phyloP scores from a whole-genome alignment of 2,888 invertebrate genomes.

The Rhabditophanes sp. region DNA sequence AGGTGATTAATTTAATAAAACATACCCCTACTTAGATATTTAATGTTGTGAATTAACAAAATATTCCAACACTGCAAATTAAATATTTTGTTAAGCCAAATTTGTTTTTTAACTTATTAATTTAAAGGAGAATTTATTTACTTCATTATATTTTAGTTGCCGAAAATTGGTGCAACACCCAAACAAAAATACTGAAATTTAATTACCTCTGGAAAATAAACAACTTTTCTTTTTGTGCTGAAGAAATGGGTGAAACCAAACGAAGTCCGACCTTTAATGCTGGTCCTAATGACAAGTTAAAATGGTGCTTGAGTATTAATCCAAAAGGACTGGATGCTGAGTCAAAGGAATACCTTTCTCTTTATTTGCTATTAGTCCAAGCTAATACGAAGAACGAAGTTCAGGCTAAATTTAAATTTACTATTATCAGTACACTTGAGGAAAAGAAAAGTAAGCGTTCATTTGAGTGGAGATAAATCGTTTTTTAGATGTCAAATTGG shows the following conservation, averaged over 20 bases:
- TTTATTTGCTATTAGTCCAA: constrained; percentile 93
- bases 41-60: too few species aligned
- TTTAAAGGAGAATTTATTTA: too few species aligned
- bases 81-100: too few species aligned
- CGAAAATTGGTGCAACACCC: too few species aligned
- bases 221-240: constrained; percentile 99
- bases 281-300: constrained; percentile 97
- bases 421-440: constrained; percentile 97
- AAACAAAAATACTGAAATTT: constrained; percentile 99
- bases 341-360: constrained; percentile 97
- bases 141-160: too few species aligned
- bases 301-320: constrained; percentile 99
- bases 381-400: constrained; percentile 99
- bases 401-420: constrained; percentile 99
- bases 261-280: constrained; percentile 99
- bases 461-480: too few species aligned
- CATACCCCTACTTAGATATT: too few species aligned
- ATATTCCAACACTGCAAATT: too few species aligned
- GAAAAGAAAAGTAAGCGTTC: constrained; percentile 99
- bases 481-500: too few species aligned
- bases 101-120: too few species aligned
- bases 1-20: too few species aligned
- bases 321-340: constrained; percentile 97
- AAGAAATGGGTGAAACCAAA: constrained; percentile 99
- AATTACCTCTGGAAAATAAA: constrained; percentile 99